phyloP scores from a whole-genome alignment of 2,888 invertebrate genomes.

The Drosophila maculinotata region DNA sequence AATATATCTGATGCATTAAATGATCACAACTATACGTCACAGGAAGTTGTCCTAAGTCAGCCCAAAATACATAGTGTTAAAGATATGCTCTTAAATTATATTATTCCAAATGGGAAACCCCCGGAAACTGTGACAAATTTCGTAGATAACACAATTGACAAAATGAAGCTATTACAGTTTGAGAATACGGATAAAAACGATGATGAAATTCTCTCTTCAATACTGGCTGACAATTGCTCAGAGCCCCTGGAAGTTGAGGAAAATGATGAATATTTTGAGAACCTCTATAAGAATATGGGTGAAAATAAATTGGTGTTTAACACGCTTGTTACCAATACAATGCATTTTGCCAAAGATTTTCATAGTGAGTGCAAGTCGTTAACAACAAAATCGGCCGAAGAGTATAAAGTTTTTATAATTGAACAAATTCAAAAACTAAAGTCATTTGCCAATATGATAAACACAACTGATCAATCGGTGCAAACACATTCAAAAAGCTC shows the following conservation, averaged over 20 bases:
- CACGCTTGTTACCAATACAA: constrained; percentile 44
- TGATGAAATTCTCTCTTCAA: neutral
- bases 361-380: constrained; percentile 64
- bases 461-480: constrained; percentile 22
- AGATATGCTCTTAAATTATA: constrained; percentile 54
- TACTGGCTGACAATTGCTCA: constrained; percentile 56
- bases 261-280: constrained; percentile 62
- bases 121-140: constrained; percentile 44
- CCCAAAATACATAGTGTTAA: constrained; percentile 29
- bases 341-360: constrained; percentile 65
- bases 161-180: constrained; percentile 38
- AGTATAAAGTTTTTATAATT: constrained; percentile 60
- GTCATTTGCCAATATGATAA: constrained; percentile 30
- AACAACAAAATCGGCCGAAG: constrained; percentile 41
- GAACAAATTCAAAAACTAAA: constrained; percentile 60
- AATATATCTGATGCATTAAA: constrained; percentile 57
- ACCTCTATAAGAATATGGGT: constrained; percentile 40
- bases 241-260: constrained; percentile 67
- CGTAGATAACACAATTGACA: constrained; percentile 56
- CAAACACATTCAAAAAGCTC: constrained; percentile 55
- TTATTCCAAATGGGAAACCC: constrained; percentile 32
- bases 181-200: constrained; percentile 15
- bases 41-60: constrained; percentile 29
- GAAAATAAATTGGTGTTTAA: constrained; percentile 16
- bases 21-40: constrained; percentile 76